These are phyloP conservation scores for Phylloscopus whistleri DNA, from an alignment of 2,113 vertebrate genomes.

Conservation along the genomic window DNA sequence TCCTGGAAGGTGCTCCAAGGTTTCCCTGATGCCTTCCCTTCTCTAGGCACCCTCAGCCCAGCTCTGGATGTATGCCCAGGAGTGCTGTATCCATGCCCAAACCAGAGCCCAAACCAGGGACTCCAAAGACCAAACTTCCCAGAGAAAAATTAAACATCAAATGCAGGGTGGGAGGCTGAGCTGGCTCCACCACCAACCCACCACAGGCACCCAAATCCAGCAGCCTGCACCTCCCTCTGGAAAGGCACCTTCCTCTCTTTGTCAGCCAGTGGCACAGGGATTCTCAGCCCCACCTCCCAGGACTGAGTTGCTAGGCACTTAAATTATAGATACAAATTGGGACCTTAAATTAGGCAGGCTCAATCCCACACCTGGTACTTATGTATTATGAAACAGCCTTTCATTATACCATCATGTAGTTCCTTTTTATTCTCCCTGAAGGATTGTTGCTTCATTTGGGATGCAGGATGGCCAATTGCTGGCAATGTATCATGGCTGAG, in stretches of 20 bases:
- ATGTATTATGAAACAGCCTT: constrained; percentile 28
- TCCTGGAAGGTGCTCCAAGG: not conserved
- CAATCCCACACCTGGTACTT: constrained; percentile 37
- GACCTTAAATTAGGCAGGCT: constrained; percentile 24
- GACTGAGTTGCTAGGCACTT: not conserved
- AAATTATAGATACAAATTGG: constrained; percentile 11
- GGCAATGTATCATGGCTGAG: not conserved
- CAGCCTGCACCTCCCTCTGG: not conserved
- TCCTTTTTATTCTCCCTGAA: not conserved
- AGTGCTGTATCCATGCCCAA: fast-evolving
- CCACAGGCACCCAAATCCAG: not conserved
- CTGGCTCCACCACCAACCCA: not conserved
- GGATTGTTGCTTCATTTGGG: not conserved
- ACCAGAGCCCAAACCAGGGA: not conserved
- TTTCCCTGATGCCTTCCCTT: not conserved
- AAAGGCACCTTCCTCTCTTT: not conserved
- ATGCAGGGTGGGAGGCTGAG: not conserved
- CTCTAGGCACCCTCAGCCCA: not conserved
- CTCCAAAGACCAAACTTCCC: not conserved
- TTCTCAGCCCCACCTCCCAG: not conserved
- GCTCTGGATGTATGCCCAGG: not conserved
- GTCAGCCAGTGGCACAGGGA: not conserved
- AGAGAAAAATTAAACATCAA: not conserved
- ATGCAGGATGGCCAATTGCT: not conserved
- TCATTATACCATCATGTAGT: not conserved